phyloP scores from a whole-genome alignment of 2,113 vertebrate genomes.

The Orycteropus afer region DNA sequence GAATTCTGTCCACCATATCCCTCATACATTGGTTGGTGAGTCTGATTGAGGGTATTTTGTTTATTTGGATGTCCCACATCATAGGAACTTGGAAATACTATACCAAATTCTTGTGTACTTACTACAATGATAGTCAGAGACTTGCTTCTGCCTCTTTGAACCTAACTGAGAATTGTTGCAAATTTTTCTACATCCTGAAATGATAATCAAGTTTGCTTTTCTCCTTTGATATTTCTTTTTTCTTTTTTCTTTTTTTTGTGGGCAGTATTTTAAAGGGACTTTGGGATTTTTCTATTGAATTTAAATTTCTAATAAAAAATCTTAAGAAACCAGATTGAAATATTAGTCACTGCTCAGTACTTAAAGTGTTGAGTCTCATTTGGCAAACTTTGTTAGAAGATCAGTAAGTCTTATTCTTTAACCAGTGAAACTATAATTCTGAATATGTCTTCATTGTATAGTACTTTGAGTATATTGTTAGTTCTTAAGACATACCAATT shows the following conservation, averaged over 20 bases:
- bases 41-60: neutral
- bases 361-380: conserved; percentile 18
- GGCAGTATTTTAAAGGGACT: neutral
- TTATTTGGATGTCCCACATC: neutral
- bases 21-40: neutral
- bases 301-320: conserved; percentile 50
- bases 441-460: neutral
- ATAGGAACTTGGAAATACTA: neutral
- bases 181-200: neutral
- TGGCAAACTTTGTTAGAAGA: neutral
- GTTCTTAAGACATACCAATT: conserved; percentile 8
- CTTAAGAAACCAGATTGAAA: conserved; percentile 31
- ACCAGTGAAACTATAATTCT: conserved; percentile 4
- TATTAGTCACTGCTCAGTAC: neutral
- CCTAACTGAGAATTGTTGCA: neutral
- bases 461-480: conserved; percentile 18
- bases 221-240: neutral
- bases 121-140: neutral
- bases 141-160: neutral
- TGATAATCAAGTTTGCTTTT: neutral
- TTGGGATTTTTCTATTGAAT: conserved; percentile 49
- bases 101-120: neutral
- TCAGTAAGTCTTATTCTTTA: conserved; percentile 47
- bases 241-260: neutral
- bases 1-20: neutral